Evolutionary conservation across 1,140 invertebrate genomes (phyloP), one percentile per base, ranked within the genome.

Genomic region (Periplaneta americana): DNA sequence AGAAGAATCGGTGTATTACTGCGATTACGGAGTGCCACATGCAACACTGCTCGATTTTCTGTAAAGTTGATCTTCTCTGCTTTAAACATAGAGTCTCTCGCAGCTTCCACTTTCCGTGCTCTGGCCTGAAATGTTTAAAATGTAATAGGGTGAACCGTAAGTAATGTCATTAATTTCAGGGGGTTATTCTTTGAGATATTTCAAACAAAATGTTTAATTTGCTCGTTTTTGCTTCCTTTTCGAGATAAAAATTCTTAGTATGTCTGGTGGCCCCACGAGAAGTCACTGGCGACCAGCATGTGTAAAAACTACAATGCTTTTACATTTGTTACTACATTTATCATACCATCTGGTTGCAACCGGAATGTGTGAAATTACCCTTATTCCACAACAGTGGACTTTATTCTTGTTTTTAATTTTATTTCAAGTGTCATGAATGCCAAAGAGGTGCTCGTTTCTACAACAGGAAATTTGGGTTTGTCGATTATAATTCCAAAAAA

Each of bases 41-140:
- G 99, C 2, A 99, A 89, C 3, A 99, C 99, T 66, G 98, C 95
- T 84, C 98, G 91, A 85, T 97, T 92, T 89, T 99, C 99, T 2
- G 99, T 99, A 85, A 99, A 98, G 89, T 99, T 99, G 39, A 99
- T 99, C 86, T 97, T 97, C 86, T 97, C 91, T 37, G 98, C 99
- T 83, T 87, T 86, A 87, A 99, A 99, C 98, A 99, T 99, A 36
- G 94, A 95, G 90, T 97, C 92, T 85, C 98, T 91, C 22, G 96
- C 95, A 83, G 93, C 89, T 88, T 96, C 95, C 37, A 99, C 93
- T 85, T 96, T 93, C 10, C 98, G 90, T 36, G 92, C 93, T 86
- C 92, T 93, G 4, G 97, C 98, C 93, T 95, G 83, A 32, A 87
- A 85, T 81, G 80, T 75, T 84, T 48, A 13, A 13, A 13, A 11